Percentiles rank a stretch among this genome's conserved stretches.
Evolutionary conservation across 1,140 invertebrate genomes (phyloP).

Genomic region (Heliconius melpomene): DNA sequence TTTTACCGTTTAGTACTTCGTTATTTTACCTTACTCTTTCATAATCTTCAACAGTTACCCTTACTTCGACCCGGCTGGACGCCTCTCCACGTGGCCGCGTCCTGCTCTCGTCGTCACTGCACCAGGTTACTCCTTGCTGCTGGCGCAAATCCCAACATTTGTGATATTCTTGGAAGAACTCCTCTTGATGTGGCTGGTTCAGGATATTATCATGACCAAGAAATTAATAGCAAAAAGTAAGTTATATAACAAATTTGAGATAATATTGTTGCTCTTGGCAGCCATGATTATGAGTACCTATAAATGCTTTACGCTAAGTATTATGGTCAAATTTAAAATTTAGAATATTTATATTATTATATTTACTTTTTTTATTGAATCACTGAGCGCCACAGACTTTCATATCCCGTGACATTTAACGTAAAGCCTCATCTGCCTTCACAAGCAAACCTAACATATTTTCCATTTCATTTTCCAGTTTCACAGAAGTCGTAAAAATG

Average conservation of each 20-base stretch:
- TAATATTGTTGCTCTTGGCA: too few relatives aligned
- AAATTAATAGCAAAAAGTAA: conserved; percentile 55
- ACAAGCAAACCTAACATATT: background rate
- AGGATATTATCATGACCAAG: conserved; percentile 56
- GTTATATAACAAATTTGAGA: conserved; percentile 12
- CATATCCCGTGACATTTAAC: too few relatives aligned
- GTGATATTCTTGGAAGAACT: conserved; percentile 70
- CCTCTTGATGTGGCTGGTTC: conserved; percentile 79
- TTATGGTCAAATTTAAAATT: too few relatives aligned
- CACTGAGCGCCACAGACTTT: too few relatives aligned
- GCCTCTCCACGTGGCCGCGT: conserved; percentile 77
- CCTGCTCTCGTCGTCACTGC: conserved; percentile 68
- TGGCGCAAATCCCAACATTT: conserved; percentile 70
- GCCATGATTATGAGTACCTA: too few relatives aligned
- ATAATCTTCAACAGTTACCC: conserved; percentile 49
- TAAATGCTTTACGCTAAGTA: too few relatives aligned
- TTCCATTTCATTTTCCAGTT: conserved; percentile 42
- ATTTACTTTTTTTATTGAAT: too few relatives aligned
- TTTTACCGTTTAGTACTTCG: too few relatives aligned
- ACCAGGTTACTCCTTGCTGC: conserved; percentile 69
- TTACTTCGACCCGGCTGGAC: conserved; percentile 69
- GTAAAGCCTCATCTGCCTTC: too few relatives aligned
- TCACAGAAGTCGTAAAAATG: conserved; percentile 65
- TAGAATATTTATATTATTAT: too few relatives aligned
- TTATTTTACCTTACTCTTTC: background rate